These are phyloP conservation scores for Leucoptera coffeella DNA, from an alignment of 2,888 invertebrate species.

Conservation along the genomic window DNA sequence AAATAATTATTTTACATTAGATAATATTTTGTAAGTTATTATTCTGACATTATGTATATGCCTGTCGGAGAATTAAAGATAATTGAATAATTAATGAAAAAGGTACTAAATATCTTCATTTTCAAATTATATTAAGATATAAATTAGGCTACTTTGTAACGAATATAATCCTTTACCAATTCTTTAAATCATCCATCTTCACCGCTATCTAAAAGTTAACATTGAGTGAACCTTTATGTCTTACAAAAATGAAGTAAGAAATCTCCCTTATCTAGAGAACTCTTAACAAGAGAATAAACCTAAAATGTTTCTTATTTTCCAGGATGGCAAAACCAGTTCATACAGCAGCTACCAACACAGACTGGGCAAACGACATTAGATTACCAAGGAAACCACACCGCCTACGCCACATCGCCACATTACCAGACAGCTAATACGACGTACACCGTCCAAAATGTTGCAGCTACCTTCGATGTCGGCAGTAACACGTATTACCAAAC, in stretches of 20 bases:
- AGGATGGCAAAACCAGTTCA: conserved; percentile 86
- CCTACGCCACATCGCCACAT: conserved; percentile 55
- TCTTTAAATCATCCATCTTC: conserved; percentile 79
- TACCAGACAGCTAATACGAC: conserved; percentile 53
- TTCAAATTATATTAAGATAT: too few species aligned
- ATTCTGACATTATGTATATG: too few species aligned
- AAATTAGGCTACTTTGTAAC: too few species aligned
- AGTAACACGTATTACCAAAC: conserved; percentile 48
- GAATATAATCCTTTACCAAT: too few species aligned
- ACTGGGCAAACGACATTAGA: conserved; percentile 44
- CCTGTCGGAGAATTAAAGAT: too few species aligned
- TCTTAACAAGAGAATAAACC: too few species aligned
- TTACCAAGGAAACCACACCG: conserved; percentile 52
- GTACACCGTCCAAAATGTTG: conserved; percentile 56
- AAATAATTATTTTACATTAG: too few species aligned
- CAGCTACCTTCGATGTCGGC: conserved; percentile 44
- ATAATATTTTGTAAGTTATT: too few species aligned
- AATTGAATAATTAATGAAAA: too few species aligned
- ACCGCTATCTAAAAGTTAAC: conserved; percentile 52
- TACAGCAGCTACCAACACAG: conserved; percentile 72
- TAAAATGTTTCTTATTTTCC: too few species aligned
- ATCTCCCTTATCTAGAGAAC: too few species aligned
- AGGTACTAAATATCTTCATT: too few species aligned
- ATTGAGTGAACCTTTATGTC: conserved; percentile 53
- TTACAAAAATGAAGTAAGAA: conserved; percentile 48